Evolutionary conservation across 2,113 vertebrate genomes (phyloP).

Genomic region (Nannobrachium achirus): DNA sequence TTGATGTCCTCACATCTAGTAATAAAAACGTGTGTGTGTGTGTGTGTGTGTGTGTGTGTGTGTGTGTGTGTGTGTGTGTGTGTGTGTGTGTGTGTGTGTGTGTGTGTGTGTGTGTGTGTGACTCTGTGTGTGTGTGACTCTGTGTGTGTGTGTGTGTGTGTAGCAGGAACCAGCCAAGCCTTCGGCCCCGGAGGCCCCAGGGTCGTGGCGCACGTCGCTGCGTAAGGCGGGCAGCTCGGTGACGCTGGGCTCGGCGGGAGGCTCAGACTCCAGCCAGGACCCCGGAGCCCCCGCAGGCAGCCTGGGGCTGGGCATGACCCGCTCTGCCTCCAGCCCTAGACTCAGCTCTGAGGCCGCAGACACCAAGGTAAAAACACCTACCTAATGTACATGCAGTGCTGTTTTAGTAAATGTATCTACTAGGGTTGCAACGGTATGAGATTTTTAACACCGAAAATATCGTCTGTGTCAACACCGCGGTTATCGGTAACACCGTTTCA

Average conservation of each 20-base stretch:
- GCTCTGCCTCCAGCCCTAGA: conserved; percentile 82
- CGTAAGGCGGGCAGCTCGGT: conserved; percentile 81
- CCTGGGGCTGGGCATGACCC: conserved; percentile 72
- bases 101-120: too few species aligned
- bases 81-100: too few species aligned
- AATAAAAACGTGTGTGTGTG: too few species aligned
- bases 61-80: too few species aligned
- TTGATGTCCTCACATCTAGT: background rate
- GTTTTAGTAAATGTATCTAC: too few species aligned
- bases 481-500: too few species aligned
- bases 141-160: background rate
- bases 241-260: conserved; percentile 73
- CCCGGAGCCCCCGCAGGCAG: conserved; percentile 57
- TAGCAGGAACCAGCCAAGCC: conserved; percentile 68
- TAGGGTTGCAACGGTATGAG: too few species aligned
- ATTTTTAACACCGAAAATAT: too few species aligned
- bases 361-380: conserved; percentile 66
- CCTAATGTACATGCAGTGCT: too few species aligned
- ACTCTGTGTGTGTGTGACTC: too few species aligned
- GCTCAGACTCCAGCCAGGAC: conserved; percentile 68
- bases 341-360: conserved; percentile 78
- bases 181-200: conserved; percentile 70
- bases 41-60: too few species aligned
- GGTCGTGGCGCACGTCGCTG: conserved; percentile 81
- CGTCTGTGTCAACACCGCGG: too few species aligned